Evolutionary conservation across 2,888 invertebrate species (phyloP), one percentile per base, ranked within the genome.

Genomic region (Cancer borealis): DNA sequence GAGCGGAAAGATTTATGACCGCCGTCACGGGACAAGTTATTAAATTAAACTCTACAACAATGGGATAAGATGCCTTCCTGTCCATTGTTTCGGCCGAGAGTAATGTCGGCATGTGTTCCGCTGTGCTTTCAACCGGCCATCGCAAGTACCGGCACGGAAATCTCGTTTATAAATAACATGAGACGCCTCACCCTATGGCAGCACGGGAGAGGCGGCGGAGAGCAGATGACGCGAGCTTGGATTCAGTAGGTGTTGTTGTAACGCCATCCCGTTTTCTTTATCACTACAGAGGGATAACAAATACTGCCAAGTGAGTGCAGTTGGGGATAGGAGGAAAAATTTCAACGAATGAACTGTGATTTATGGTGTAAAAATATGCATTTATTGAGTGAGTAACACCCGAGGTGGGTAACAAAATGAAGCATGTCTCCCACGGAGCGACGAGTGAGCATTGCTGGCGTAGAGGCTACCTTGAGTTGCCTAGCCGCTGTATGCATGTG

Each of bases 81-180:
- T 92, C 92, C 60, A 92, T 92, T 92, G 92, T 92, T 88, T 92
- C 92, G 49, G 26, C 39, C 21, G 92, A 49, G 92, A 92, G 92
- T 92, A 49, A 46, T 47, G 30, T 49, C 14, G 49, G 92, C n/a
- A 88, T 92, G 49, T 47, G 60, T 88, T 54, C 54, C 87, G 92
- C 54, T 54, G 39, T 88, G 92, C 47, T 88, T 92, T 87, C 60
- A 49, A 60, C 49, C 39, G 49, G 47, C n/a, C 87, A 54, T 92
- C 88, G 60, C 60, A 54, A 92, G 92, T 88, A 45, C n/a, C 26
- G 60, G 49, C 92, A 92, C 92, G 88, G 30, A 87, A 54, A 26
- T n/a, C 30, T 39, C 47, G 54, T 92, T 39, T 60, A 92, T 92
- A 88, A 92, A 92, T 88, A 92, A 39, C 21, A 54, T 1, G 17